Conservation (phyloP, 2,797 vertebrate species). For the Melanogrammus aeglefinus region DNA sequence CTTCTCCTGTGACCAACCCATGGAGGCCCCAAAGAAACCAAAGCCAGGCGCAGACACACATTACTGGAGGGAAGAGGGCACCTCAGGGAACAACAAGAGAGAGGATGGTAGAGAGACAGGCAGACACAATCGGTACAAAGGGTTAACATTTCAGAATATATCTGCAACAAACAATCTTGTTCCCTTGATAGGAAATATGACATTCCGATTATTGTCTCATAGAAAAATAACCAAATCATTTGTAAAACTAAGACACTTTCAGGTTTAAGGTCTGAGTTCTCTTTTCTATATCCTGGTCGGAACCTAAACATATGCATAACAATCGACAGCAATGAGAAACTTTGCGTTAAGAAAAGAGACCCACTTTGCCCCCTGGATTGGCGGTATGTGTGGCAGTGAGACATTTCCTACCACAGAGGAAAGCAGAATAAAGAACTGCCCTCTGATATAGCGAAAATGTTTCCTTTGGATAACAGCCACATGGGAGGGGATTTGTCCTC, state of each 20-base stretch:
- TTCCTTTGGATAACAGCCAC: conserved; percentile 34
- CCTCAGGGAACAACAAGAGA: conserved; percentile 13
- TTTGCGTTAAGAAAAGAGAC: conserved; percentile 1
- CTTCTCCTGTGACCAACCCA: conserved; percentile 15
- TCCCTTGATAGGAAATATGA: background rate
- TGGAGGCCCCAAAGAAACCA: conserved; percentile 40
- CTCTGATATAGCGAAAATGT: conserved; percentile 40
- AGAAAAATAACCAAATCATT: background rate
- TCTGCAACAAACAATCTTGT: background rate
- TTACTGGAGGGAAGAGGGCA: conserved; percentile 26
- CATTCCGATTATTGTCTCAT: background rate
- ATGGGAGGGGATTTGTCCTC: conserved; percentile 29
- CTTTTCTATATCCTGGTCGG: background rate
- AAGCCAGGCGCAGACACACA: conserved; percentile 32
- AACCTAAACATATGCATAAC: background rate
- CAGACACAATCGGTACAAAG: background rate
- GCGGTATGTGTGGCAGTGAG: background rate
- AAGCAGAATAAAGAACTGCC: conserved; percentile 7
- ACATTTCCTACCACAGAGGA: conserved; percentile 19
- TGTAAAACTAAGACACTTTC: background rate
- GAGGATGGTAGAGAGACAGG: background rate
- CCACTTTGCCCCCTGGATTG: conserved; percentile 14
- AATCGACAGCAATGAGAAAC: background rate
- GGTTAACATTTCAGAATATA: background rate
- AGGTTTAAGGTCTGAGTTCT: background rate